These are phyloP conservation scores for Boloria euphrosyne DNA, from an alignment of 2,888 invertebrate genomes.

Conservation along the genomic window DNA sequence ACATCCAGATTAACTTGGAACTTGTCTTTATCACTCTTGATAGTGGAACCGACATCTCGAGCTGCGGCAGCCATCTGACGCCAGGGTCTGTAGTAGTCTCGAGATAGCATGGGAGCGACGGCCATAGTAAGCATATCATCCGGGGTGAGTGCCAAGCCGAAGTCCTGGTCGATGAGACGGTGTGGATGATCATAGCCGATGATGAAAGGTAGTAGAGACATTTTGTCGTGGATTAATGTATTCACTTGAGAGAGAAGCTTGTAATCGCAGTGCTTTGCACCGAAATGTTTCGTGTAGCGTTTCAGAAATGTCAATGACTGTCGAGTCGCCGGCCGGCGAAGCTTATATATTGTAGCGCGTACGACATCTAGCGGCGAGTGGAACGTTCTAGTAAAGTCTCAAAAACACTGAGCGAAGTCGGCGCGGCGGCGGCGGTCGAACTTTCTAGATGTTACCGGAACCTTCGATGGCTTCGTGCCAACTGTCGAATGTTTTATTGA, in stretches of 20 bases:
- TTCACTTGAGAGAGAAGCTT: not conserved
- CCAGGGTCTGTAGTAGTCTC: conserved; percentile 64
- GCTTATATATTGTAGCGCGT: conserved; percentile 51
- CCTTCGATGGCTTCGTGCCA: not conserved
- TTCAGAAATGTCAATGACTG: conserved; percentile 41
- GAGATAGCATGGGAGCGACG: conserved; percentile 51
- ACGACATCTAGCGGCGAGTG: conserved; percentile 53
- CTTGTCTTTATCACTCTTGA: conserved; percentile 73
- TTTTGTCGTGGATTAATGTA: conserved; percentile 25
- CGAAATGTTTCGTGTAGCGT: conserved; percentile 38
- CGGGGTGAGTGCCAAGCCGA: conserved; percentile 66
- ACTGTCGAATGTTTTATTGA: not conserved
- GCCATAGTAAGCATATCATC: conserved; percentile 64
- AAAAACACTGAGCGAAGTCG: conserved; percentile 5
- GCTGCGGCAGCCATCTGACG: conserved; percentile 62
- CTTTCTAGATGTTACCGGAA: conserved; percentile 20
- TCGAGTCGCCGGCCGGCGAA: conserved; percentile 43
- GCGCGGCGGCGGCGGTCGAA: conserved; percentile 12
- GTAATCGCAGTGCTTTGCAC: conserved; percentile 33
- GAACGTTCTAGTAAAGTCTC: conserved; percentile 43
- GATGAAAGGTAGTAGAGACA: conserved; percentile 56
- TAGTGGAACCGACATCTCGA: conserved; percentile 73
- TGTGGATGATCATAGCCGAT: conserved; percentile 55
- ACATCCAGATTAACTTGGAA: conserved; percentile 87
- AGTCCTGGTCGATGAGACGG: conserved; percentile 68